Evolutionary conservation across 2,113 vertebrate species (phyloP).

Genomic region (Climacteris rufus): DNA sequence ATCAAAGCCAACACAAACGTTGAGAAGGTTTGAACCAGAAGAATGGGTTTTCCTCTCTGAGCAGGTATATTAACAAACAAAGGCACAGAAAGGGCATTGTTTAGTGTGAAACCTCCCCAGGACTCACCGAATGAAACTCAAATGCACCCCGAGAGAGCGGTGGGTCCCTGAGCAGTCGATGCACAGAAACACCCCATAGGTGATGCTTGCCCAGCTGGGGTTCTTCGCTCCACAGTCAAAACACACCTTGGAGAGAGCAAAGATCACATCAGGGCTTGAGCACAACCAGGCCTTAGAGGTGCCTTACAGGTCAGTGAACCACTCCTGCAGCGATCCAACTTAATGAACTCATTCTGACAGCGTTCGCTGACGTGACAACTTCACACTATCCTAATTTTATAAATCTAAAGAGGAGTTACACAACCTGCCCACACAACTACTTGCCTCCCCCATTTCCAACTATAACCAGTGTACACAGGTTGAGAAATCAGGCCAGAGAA

Average conservation of each 20-base stretch:
- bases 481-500: background rate
- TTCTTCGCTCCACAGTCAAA: slow-evolving; percentile 95
- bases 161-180: slow-evolving; percentile 95
- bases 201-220: slow-evolving; percentile 97
- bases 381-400: background rate
- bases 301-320: background rate
- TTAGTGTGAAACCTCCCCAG: background rate
- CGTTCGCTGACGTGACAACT: background rate
- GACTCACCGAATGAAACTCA: slow-evolving; percentile 90
- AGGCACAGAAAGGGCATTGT: background rate
- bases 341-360: background rate
- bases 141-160: slow-evolving; percentile 91
- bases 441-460: background rate
- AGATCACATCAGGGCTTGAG: background rate
- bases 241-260: slow-evolving; percentile 76
- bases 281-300: background rate
- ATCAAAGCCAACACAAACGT: background rate
- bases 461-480: background rate
- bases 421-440: background rate
- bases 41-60: background rate
- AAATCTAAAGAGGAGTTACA: background rate
- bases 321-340: background rate
- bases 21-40: background rate
- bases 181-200: slow-evolving; percentile 93
- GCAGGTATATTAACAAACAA: background rate